These are phyloP conservation scores for Thinocorus orbignyianus DNA, from an alignment of 2,113 vertebrate species.

Conservation along the genomic window DNA sequence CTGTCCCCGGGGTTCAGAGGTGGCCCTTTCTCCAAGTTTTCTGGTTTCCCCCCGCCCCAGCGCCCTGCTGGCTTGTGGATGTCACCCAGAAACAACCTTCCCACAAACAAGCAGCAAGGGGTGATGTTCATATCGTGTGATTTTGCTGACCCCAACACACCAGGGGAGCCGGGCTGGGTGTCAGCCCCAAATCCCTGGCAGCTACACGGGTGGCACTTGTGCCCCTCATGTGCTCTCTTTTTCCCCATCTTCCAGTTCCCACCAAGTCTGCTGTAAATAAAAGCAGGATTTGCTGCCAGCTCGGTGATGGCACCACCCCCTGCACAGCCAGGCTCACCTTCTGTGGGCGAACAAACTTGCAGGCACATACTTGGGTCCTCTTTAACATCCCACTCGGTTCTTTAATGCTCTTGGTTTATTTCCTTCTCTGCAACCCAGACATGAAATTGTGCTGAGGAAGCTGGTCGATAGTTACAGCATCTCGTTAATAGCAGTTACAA, in stretches of 20 bases:
- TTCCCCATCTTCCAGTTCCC: neutral
- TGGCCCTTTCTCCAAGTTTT: neutral
- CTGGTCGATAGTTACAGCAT: conserved; percentile 55
- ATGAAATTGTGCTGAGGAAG: conserved; percentile 35
- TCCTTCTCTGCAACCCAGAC: conserved; percentile 42
- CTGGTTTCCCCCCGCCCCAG: neutral
- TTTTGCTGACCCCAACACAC: neutral
- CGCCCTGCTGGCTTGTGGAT: neutral
- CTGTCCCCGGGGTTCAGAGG: neutral
- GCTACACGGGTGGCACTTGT: neutral
- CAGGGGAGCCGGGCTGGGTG: neutral
- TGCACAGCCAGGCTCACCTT: neutral
- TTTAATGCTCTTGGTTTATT: conserved; percentile 58
- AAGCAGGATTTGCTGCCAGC: neutral
- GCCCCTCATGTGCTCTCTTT: neutral
- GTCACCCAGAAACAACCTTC: neutral
- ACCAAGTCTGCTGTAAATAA: neutral
- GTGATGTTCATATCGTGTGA: neutral
- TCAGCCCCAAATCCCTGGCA: neutral
- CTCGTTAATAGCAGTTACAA: conserved; percentile 52
- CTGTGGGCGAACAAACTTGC: neutral
- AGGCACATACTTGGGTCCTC: conserved; percentile 1
- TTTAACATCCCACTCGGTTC: neutral
- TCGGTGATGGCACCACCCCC: neutral
- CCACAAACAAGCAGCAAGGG: neutral